Base-by-base conservation (phyloP, 2,888 invertebrate genomes). In the Serrognathus titanus region DNA sequence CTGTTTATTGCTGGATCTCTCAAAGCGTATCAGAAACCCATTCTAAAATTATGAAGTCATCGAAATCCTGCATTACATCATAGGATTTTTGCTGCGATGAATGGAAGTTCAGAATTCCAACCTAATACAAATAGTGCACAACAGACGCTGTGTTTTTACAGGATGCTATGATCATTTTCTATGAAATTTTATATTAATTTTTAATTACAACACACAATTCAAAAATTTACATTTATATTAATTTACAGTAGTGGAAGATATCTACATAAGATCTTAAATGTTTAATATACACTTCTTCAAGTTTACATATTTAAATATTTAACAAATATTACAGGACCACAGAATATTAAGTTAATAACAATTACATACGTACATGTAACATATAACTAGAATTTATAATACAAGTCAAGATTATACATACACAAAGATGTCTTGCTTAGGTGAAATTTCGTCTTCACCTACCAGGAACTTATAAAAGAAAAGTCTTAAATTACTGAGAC, bases 401-500 rank as follows among this genome's bases (percentile, higher is more conserved):
- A 48, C 24, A 41, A 55, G 51, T 13, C 20, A 43, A 16, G 35
- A 10, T 35, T 43, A 55, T 35, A 47, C 41, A 49, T 50, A 41
- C 24, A 41, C 12, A 35, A 16, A 45, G 6, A 31, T 43, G 43
- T 31, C 24, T 31, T 31, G 6, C 24, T 31, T 39, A 51, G 35
- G 12, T 36, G 20, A 43, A 43, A 31, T 51, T 11, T 13, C 10
- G 9, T 13, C 7, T 16, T 12, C 41, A 41, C 8, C 16, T 41
- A 41, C 41, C 13, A 13, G 41, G 13, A 16, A 41, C 41, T 13
- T 41, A 31, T 13, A 39, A 16, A 10, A 24, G 40, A 47, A 35
- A 45, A 40, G 50, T 13, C 36, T 35, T 50, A 43, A 43, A 49
- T 40, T 56, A 57, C 59, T 51, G 59, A 49, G 58, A 60, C 58